phyloP scores from a whole-genome alignment of 2,113 vertebrate species.

The Aleadryas rufinucha region DNA sequence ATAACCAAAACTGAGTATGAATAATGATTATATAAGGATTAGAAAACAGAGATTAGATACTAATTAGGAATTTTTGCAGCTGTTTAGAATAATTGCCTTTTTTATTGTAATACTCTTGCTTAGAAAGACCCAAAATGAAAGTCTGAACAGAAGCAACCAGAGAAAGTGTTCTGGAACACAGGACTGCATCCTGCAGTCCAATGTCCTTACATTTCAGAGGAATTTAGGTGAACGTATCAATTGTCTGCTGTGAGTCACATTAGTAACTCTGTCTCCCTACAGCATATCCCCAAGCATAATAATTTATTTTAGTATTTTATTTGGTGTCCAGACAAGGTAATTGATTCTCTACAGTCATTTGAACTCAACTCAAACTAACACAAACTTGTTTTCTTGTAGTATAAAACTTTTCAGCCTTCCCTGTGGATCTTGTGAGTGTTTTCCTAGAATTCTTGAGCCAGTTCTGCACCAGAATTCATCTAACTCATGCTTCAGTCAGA shows the following conservation, averaged over 20 bases:
- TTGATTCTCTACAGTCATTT: not conserved
- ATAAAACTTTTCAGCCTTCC: not conserved
- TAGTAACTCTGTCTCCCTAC: not conserved
- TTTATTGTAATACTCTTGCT: not conserved
- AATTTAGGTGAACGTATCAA: not conserved
- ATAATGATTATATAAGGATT: not conserved
- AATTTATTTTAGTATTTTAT: not conserved
- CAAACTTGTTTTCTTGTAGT: not conserved
- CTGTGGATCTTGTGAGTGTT: not conserved
- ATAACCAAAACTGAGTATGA: not conserved
- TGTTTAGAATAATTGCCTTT: not conserved
- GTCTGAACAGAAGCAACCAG: not conserved
- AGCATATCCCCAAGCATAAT: not conserved
- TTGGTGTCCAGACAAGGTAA: not conserved
- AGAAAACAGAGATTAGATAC: not conserved
- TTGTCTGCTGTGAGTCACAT: not conserved
- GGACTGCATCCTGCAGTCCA: not conserved
- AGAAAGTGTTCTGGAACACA: not conserved
- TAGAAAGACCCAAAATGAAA: not conserved
- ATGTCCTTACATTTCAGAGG: not conserved
- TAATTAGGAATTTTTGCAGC: not conserved
- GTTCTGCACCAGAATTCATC: not conserved
- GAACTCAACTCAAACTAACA: not conserved
- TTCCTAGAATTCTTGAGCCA: not conserved
- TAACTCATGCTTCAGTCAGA: not conserved